Percentiles rank a stretch among this genome's conserved stretches.
Evolutionary conservation across 1,140 invertebrate genomes (phyloP).

Genomic region (Zaprionus inermis): DNA sequence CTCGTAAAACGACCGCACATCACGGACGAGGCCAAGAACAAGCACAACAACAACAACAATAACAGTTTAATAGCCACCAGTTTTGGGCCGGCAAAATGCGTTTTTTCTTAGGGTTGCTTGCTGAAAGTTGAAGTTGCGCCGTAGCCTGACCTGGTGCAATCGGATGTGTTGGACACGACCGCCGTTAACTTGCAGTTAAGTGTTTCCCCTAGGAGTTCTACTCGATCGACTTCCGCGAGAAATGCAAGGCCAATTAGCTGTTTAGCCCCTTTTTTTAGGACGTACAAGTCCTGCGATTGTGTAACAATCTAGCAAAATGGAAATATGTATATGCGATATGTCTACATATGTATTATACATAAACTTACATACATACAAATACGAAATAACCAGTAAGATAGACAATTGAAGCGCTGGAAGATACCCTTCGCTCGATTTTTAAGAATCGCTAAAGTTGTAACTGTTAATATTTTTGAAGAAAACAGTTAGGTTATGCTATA

Average conservation of each 20-base stretch:
- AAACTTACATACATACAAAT: not conserved
- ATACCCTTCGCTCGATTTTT: not conserved
- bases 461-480: too few species aligned
- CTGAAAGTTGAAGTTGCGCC: not conserved
- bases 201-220: not conserved
- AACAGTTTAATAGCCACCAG: conserved; percentile 11
- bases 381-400: not conserved
- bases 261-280: conserved; percentile 2
- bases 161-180: conserved; percentile 2
- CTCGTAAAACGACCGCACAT: conserved; percentile 8
- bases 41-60: not conserved
- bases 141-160: conserved; percentile 11
- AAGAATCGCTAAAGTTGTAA: too few species aligned
- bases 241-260: conserved; percentile 12
- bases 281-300: conserved; percentile 7
- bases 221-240: not conserved
- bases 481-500: too few species aligned
- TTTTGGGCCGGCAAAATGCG: not conserved
- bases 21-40: not conserved
- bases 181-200: conserved; percentile 3
- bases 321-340: not conserved
- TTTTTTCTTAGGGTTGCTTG: conserved; percentile 6
- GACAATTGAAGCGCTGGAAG: not conserved
- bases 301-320: conserved; percentile 1
- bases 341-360: not conserved